These are phyloP conservation scores for Lycia hirtaria DNA, from an alignment of 2,888 invertebrate genomes.

Conservation along the genomic window DNA sequence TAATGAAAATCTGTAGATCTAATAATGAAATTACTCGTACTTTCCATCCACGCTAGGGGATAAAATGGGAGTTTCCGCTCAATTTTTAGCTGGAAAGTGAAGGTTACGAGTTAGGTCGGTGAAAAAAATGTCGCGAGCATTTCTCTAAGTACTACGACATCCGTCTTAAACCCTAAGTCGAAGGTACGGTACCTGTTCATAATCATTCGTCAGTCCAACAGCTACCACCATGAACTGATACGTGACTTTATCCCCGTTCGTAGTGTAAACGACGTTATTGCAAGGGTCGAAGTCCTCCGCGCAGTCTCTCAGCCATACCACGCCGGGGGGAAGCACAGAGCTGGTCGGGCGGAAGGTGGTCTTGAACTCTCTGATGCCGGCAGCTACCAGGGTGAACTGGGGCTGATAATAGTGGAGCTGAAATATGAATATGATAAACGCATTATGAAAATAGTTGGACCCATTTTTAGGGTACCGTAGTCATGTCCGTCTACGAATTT, in stretches of 20 bases:
- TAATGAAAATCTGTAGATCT: too few relatives aligned
- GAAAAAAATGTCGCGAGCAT: too few relatives aligned
- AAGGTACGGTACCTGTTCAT: constrained; percentile 87
- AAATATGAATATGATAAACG: too few relatives aligned
- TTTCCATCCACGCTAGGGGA: too few relatives aligned
- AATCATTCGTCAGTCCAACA: constrained; percentile 92
- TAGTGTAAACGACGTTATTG: constrained; percentile 88
- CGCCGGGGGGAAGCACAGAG: constrained; percentile 89
- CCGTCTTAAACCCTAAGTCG: background rate
- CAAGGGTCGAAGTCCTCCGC: constrained; percentile 91
- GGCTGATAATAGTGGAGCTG: constrained; percentile 97
- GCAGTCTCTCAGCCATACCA: constrained; percentile 91
- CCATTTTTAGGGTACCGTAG: too few relatives aligned
- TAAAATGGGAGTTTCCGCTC: too few relatives aligned
- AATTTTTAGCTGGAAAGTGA: too few relatives aligned
- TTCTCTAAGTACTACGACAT: too few relatives aligned
- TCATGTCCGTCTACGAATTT: too few relatives aligned
- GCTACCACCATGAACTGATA: constrained; percentile 95
- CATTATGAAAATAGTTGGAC: too few relatives aligned
- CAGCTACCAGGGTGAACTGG: constrained; percentile 95
- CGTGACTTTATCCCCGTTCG: constrained; percentile 87
- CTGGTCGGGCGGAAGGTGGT: constrained; percentile 86
- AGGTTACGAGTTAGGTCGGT: too few relatives aligned
- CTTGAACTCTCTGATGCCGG: constrained; percentile 90
- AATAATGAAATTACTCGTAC: too few relatives aligned